Base-by-base conservation (phyloP, 2,888 invertebrate species). In the Myopa tessellatipennis region DNA sequence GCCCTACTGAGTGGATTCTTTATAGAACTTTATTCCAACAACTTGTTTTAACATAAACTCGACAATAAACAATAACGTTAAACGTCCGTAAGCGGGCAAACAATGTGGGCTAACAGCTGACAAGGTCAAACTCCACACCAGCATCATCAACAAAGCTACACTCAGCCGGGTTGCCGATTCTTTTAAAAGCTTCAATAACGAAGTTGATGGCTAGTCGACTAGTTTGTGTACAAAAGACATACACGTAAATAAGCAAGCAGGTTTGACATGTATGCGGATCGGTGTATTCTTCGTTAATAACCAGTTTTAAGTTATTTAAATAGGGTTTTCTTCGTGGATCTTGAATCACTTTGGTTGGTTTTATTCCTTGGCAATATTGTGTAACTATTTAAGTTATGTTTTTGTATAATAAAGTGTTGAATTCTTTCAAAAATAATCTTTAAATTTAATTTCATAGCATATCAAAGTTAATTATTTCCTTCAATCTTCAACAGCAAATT, bases 121-220 rank as follows among this genome's bases (percentile, higher is more conserved):
- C 73, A 73, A 73, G 73, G 73, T 73, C 73, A 61, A 72, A 72
- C 34, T 40, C 45, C 38, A 40, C 58, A 60, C 36, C 38, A 58
- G 34, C 55, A 38, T 70, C 6, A 18, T 52, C 18, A 52, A 26
- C 26, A 2, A 26, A 26, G 26, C 26, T 26, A 67, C n/a, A 38
- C 50, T 16, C 18, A 55, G 34, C 55, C 70, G 55, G 36, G 55
- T 14, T 70, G 26, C 26, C 2, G 34, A 52, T 70, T 26, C 26
- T 70, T 70, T 40, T 67, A 55, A 55, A 55, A 12, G 16, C 55
- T 70, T 36, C 14, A 14, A 52, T 7, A 8, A 16, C 16, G 14
- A 67, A 40, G 36, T 36, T 40, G n/a, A 1, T 67, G 16, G 40
- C 67, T 40, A 16, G 10, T 40, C 14, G 16, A 6, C 40, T 65